Evolutionary conservation across 2,113 vertebrate genomes (phyloP).

Genomic region (human (Homo sapiens)): DNA sequence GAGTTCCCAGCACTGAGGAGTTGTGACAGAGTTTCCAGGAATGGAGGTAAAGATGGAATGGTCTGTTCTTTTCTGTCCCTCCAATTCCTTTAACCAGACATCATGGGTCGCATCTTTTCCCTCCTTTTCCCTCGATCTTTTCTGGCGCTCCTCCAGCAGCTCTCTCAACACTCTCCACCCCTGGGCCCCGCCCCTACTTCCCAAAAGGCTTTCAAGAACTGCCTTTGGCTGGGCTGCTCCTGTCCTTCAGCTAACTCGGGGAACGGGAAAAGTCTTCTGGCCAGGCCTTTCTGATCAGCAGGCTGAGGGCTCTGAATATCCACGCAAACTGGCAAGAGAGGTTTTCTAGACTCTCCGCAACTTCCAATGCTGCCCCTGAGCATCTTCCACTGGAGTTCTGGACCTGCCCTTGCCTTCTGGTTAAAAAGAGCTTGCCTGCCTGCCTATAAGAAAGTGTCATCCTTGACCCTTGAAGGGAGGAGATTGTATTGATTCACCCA

Average conservation of each 20-base stretch:
- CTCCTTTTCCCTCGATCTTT: background rate
- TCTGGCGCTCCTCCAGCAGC: background rate
- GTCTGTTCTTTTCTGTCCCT: background rate
- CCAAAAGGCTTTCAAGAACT: constrained; percentile 54
- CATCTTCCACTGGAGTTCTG: background rate
- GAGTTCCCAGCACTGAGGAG: background rate
- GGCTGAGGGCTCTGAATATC: background rate
- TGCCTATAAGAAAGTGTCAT: background rate
- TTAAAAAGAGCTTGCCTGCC: background rate
- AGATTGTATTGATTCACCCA: background rate
- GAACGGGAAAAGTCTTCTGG: background rate
- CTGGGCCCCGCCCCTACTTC: background rate
- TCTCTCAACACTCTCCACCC: background rate
- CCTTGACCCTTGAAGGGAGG: background rate
- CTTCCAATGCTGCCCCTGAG: background rate
- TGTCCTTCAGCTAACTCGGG: background rate
- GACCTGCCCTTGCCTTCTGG: constrained; percentile 14
- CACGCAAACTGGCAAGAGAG: background rate
- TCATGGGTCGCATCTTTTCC: background rate
- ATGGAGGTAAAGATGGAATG: background rate
- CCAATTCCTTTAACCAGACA: background rate
- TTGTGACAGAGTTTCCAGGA: background rate
- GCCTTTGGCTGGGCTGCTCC: background rate
- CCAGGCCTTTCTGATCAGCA: background rate
- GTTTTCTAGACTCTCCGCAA: background rate